phyloP scores from a whole-genome alignment of 2,888 invertebrate genomes.

The Drosophila anomalipes region DNA sequence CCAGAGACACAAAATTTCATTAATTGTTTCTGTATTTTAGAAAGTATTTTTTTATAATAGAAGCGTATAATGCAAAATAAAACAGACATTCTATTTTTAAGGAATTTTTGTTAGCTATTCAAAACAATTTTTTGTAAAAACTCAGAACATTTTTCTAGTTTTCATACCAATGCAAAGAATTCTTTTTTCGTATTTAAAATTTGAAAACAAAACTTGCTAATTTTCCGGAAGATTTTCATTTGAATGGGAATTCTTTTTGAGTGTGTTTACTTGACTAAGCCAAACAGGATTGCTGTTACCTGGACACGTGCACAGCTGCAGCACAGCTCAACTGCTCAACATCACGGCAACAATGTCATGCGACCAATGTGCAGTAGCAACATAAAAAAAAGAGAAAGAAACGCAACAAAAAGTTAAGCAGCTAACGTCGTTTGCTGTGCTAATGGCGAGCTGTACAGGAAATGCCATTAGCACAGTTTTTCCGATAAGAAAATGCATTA shows the following conservation, averaged over 20 bases:
- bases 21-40: too few relatives aligned
- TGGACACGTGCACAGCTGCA: slow-evolving; percentile 33
- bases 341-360: slow-evolving; percentile 43
- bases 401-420: slow-evolving; percentile 17
- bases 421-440: slow-evolving; percentile 53
- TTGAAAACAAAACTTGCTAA: not conserved
- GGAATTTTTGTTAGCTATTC: too few relatives aligned
- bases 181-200: not conserved
- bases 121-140: too few relatives aligned
- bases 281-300: slow-evolving; percentile 31
- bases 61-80: too few relatives aligned
- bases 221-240: not conserved
- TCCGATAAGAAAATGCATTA: slow-evolving; percentile 67
- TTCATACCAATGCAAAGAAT: not conserved
- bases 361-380: slow-evolving; percentile 39
- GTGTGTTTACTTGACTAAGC: slow-evolving; percentile 13
- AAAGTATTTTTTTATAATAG: too few relatives aligned
- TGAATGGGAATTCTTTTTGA: not conserved
- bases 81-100: too few relatives aligned
- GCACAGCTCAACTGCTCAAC: slow-evolving; percentile 14
- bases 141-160: too few relatives aligned
- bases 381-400: not conserved
- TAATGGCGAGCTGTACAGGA: slow-evolving; percentile 68
- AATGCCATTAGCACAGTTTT: slow-evolving; percentile 70
- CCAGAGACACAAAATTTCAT: too few relatives aligned